A percentile compares a stretch with the other conserved stretches of the same genome.
Evolutionary conservation across 2,888 invertebrate species (phyloP).

Genomic region (Temnothorax unifasciatus): DNA sequence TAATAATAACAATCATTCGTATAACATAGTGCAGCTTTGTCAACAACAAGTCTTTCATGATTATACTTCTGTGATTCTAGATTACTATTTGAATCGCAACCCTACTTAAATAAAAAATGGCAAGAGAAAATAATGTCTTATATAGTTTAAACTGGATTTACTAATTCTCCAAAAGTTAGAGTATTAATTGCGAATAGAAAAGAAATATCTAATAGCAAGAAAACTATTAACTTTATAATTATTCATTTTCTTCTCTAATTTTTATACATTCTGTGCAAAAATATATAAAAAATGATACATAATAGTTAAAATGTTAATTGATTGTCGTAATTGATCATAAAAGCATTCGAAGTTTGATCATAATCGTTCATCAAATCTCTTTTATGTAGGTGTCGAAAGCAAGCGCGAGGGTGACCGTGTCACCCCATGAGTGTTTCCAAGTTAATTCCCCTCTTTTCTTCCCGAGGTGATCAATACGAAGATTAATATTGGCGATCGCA

Average conservation of each 20-base stretch:
- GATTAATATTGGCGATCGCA: constrained; percentile 30
- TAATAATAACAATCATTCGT: constrained; percentile 15
- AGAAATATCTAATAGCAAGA: background rate
- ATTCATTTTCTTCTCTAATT: background rate
- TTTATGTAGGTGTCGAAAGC: constrained; percentile 41
- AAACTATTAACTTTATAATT: background rate
- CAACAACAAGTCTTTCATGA: background rate
- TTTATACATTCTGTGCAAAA: background rate
- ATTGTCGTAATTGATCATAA: constrained; percentile 29
- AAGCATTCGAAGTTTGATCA: constrained; percentile 19
- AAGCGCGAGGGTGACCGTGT: constrained; percentile 26
- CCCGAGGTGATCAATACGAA: background rate
- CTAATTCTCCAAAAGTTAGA: background rate
- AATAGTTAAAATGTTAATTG: constrained; percentile 23
- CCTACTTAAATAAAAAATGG: background rate
- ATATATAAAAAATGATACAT: background rate
- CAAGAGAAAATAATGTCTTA: background rate
- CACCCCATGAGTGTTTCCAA: constrained; percentile 10
- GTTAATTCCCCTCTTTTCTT: constrained; percentile 5
- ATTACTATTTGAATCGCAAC: background rate
- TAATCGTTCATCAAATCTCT: constrained; percentile 41
- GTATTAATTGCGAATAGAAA: background rate
- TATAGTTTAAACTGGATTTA: background rate
- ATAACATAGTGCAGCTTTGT: background rate
- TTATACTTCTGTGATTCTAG: background rate